Conservation (phyloP, 2,797 vertebrate species). For the Anableps anableps region DNA sequence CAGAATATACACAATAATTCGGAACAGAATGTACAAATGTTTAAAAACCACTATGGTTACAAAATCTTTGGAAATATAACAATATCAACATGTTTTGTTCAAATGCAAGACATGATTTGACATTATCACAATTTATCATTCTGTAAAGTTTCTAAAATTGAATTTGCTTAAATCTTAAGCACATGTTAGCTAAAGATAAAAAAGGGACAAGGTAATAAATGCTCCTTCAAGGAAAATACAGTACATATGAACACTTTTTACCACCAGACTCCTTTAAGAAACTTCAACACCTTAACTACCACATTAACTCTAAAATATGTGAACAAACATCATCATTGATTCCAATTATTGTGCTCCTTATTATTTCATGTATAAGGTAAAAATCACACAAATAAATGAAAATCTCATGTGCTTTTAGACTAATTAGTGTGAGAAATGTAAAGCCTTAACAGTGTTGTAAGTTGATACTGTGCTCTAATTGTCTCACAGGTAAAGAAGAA, state of each 20-base stretch:
- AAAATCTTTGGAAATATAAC: neutral
- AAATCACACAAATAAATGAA: neutral
- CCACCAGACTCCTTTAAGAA: neutral
- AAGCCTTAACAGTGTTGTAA: neutral
- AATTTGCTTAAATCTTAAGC: neutral
- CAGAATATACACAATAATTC: neutral
- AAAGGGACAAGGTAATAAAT: conserved; percentile 7
- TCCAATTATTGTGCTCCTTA: conserved; percentile 9
- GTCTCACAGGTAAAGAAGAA: conserved; percentile 1
- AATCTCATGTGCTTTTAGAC: conserved; percentile 1
- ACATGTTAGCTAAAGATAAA: neutral
- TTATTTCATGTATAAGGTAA: neutral
- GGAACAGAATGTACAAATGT: neutral
- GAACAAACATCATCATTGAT: neutral
- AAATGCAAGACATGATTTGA: neutral
- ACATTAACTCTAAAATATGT: neutral
- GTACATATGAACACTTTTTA: conserved; percentile 4
- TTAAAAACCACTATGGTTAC: neutral
- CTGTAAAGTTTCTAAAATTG: neutral
- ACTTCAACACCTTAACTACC: neutral
- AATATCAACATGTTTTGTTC: neutral
- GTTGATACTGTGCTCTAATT: neutral
- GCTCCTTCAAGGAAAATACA: neutral
- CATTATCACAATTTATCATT: neutral
- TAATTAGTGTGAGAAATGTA: conserved; percentile 6